phyloP scores from a whole-genome alignment of 1,140 invertebrate genomes.

The Neuroterus valhalla region DNA sequence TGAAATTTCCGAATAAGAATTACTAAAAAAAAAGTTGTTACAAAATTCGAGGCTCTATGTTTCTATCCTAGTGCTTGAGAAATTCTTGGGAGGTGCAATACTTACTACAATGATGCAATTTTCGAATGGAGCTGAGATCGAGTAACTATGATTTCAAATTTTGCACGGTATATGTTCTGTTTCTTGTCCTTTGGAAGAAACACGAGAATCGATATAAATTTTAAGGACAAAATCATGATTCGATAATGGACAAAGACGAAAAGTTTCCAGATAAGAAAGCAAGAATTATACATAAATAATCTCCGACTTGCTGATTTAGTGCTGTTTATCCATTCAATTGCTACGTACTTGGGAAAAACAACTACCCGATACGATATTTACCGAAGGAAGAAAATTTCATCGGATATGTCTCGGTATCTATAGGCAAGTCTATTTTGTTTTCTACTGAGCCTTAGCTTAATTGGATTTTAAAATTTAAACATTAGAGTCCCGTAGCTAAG shows the following conservation, averaged over 20 bases:
- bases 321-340: constrained; percentile 40
- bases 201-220: constrained; percentile 43
- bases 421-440: constrained; percentile 5
- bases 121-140: constrained; percentile 43
- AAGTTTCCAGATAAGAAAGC: too few species aligned
- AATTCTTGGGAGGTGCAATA: constrained; percentile 46
- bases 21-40: too few species aligned
- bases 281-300: constrained; percentile 34
- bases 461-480: constrained; percentile 51
- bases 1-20: too few species aligned
- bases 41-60: neutral
- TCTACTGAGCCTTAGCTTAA: constrained; percentile 20
- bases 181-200: constrained; percentile 32
- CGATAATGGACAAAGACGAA: neutral
- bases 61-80: constrained; percentile 43
- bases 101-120: constrained; percentile 52
- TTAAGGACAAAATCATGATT: constrained; percentile 26
- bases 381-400: neutral
- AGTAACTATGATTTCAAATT: constrained; percentile 44
- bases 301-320: constrained; percentile 40
- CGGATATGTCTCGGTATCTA: constrained; percentile 24
- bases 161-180: constrained; percentile 39
- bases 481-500: constrained; percentile 43
- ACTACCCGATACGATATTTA: constrained; percentile 39
- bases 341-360: constrained; percentile 30